phyloP scores from a whole-genome alignment of 2,888 invertebrate species.

The Tachina fera region DNA sequence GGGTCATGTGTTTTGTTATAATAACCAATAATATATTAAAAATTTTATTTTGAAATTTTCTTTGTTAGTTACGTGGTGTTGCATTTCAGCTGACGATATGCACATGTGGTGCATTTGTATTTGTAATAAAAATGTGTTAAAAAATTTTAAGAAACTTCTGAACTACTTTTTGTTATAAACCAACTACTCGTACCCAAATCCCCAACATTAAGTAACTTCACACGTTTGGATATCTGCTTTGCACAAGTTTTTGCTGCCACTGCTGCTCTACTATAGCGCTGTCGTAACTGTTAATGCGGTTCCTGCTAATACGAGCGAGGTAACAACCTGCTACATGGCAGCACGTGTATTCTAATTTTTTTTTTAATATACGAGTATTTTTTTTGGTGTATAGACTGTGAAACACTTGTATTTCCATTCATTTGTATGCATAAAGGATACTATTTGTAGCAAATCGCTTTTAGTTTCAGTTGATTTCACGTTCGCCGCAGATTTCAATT shows the following conservation, averaged over 20 bases:
- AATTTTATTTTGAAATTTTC: too few species aligned
- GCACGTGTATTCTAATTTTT: conserved; percentile 35
- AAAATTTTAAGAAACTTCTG: conserved; percentile 25
- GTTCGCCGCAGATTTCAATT: conserved; percentile 71
- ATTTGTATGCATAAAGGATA: conserved; percentile 66
- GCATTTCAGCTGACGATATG: neutral
- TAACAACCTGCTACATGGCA: conserved; percentile 39
- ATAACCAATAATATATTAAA: too few species aligned
- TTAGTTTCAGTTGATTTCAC: conserved; percentile 70
- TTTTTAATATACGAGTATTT: neutral
- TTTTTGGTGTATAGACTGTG: neutral
- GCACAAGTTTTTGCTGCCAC: conserved; percentile 8
- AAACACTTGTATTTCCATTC: conserved; percentile 28
- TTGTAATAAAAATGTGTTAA: conserved; percentile 7
- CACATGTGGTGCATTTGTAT: neutral
- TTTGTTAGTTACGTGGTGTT: neutral
- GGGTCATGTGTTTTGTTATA: too few species aligned
- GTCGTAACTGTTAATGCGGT: neutral
- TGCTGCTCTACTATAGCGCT: neutral
- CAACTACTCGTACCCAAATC: neutral
- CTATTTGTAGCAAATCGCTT: conserved; percentile 63
- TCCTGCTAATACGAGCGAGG: conserved; percentile 8
- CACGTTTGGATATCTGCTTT: conserved; percentile 2
- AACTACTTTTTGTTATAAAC: conserved; percentile 4
- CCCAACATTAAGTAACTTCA: conserved; percentile 47